phyloP scores from a whole-genome alignment of 2,113 vertebrate species.

The Otocyon megalotis region DNA sequence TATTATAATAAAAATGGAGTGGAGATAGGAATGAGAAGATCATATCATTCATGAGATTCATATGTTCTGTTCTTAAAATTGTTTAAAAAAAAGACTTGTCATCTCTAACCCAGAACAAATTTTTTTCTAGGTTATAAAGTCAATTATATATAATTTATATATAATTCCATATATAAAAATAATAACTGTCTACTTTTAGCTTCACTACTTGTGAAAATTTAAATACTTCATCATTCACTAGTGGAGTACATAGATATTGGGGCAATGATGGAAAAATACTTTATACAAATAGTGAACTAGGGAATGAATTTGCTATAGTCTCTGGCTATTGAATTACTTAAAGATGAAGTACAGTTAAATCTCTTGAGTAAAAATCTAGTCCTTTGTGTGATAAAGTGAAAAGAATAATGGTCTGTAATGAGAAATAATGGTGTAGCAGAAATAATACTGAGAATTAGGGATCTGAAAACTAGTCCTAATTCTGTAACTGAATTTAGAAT shows the following conservation, averaged over 20 bases:
- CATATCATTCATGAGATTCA: neutral
- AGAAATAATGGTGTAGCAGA: neutral
- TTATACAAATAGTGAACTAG: conserved; percentile 2
- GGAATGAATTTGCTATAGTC: neutral
- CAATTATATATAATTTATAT: too few species aligned
- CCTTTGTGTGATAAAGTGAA: neutral
- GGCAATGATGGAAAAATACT: neutral
- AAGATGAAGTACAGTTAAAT: neutral
- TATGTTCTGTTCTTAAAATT: neutral
- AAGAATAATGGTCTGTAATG: neutral
- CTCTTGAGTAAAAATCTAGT: conserved; percentile 3
- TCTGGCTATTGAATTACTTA: conserved; percentile 40
- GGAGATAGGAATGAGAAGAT: neutral
- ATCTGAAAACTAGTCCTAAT: neutral
- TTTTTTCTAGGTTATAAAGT: neutral
- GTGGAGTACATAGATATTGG: neutral
- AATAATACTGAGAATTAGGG: neutral
- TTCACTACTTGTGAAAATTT: conserved; percentile 13
- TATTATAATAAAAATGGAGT: neutral
- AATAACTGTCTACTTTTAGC: neutral
- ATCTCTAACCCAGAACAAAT: neutral
- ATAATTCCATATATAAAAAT: neutral
- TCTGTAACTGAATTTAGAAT: neutral
- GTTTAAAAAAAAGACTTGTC: neutral
- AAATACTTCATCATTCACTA: neutral